Evolutionary conservation across 2,113 vertebrate species (phyloP).

Genomic region (Cynoglossus semilaevis): DNA sequence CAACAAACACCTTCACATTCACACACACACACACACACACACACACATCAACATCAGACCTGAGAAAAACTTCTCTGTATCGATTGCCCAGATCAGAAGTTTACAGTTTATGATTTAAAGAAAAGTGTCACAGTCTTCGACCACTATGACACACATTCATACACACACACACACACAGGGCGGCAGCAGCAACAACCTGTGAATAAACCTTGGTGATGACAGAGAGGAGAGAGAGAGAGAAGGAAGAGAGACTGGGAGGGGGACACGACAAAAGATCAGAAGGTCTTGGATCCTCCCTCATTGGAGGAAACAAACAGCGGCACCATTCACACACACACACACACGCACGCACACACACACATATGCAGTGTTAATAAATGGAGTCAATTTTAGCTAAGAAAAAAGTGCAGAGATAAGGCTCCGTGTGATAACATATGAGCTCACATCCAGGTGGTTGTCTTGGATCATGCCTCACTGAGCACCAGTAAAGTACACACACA

Average conservation of each 20-base stretch:
- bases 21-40: constrained; percentile 18
- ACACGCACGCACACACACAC: constrained; percentile 7
- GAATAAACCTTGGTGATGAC: constrained; percentile 64
- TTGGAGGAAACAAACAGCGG: constrained; percentile 61
- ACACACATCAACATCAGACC: constrained; percentile 27
- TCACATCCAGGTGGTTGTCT: constrained; percentile 76
- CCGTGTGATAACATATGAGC: constrained; percentile 71
- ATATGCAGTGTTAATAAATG: constrained; percentile 46
- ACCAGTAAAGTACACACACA: constrained; percentile 50
- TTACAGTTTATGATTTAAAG: constrained; percentile 8
- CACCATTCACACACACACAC: constrained; percentile 33
- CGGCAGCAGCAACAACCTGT: constrained; percentile 53
- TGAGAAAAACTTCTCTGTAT: constrained; percentile 19
- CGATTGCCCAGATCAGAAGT: constrained; percentile 21
- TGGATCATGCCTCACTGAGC: constrained; percentile 61
- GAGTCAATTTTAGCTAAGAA: constrained; percentile 54
- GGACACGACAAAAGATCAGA: constrained; percentile 68
- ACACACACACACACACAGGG: constrained; percentile 11
- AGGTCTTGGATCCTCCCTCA: constrained; percentile 66
- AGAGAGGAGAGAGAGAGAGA: constrained; percentile 47
- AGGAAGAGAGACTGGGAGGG: constrained; percentile 56
- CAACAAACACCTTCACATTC: constrained; percentile 4
- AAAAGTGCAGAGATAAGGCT: constrained; percentile 64
- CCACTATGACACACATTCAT: neutral
- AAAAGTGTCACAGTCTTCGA: neutral